Percentiles rank a stretch among this genome's conserved stretches.
phyloP scores from a whole-genome alignment of 2,888 invertebrate species.

The Megamerina dolium region DNA sequence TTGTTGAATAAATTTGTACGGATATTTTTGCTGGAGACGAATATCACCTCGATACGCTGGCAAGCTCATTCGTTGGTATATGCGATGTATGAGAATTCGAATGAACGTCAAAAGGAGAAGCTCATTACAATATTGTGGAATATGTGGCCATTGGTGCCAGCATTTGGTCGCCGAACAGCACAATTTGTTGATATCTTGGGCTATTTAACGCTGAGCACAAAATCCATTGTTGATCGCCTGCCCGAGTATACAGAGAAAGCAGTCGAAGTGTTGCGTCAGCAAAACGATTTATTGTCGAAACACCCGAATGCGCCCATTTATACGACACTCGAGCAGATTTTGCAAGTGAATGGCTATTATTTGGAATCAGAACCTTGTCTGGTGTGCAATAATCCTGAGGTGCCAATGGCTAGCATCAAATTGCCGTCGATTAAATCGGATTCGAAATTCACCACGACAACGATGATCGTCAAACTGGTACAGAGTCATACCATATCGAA shows the following conservation, averaged over 20 bases:
- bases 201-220: slow-evolving; percentile 84
- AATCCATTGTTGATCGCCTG: slow-evolving; percentile 59
- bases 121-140: slow-evolving; percentile 82
- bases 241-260: slow-evolving; percentile 81
- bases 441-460: slow-evolving; percentile 95
- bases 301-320: slow-evolving; percentile 94
- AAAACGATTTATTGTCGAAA: slow-evolving; percentile 79
- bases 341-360: slow-evolving; percentile 93
- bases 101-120: slow-evolving; percentile 67
- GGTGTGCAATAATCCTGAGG: slow-evolving; percentile 96
- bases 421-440: slow-evolving; percentile 90
- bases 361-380: slow-evolving; percentile 95
- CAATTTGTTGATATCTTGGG: slow-evolving; percentile 96
- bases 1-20: slow-evolving; percentile 65
- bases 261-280: slow-evolving; percentile 76
- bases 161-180: slow-evolving; percentile 88
- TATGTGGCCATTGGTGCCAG: slow-evolving; percentile 83
- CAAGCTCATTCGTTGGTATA: slow-evolving; percentile 85
- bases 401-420: slow-evolving; percentile 85
- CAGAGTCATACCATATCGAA: slow-evolving; percentile 94
- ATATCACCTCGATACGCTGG: slow-evolving; percentile 89
- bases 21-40: slow-evolving; percentile 88
- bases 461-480: slow-evolving; percentile 93
- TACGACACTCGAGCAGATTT: slow-evolving; percentile 85
- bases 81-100: slow-evolving; percentile 80